Conservation (phyloP, 2,797 vertebrate species). For the Merluccius polli region DNA sequence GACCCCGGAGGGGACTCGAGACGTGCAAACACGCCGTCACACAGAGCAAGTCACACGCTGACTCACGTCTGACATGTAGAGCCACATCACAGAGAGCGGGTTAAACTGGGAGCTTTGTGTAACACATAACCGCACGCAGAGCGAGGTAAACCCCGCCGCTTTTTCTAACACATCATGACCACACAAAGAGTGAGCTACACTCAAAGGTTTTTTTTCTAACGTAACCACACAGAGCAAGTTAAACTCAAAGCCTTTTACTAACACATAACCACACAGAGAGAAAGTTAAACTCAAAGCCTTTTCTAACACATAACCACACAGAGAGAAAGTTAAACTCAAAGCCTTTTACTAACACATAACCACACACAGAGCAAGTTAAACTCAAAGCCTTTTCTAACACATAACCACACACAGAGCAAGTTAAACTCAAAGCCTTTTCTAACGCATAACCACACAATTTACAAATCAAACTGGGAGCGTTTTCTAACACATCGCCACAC, state of each 20-base stretch:
- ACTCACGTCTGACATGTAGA: neutral
- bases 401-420: too few relatives aligned
- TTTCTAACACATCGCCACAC: neutral
- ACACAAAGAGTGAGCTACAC: neutral
- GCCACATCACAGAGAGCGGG: neutral
- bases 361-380: neutral
- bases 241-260: neutral
- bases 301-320: too few relatives aligned
- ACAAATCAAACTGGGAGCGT: neutral
- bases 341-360: too few relatives aligned
- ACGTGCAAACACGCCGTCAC: too few relatives aligned
- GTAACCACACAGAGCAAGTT: neutral
- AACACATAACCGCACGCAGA: neutral
- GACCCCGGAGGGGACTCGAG: neutral
- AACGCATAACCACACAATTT: too few relatives aligned
- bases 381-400: neutral
- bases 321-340: too few relatives aligned
- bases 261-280: neutral
- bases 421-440: neutral
- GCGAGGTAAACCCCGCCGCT: too few relatives aligned
- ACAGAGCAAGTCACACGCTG: neutral
- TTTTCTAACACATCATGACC: neutral
- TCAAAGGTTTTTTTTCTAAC: neutral
- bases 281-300: neutral
- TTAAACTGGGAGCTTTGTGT: neutral